Base-by-base conservation (phyloP, 1,140 invertebrate species). In the Pachyrhynchus sulphureomaculatus region DNA sequence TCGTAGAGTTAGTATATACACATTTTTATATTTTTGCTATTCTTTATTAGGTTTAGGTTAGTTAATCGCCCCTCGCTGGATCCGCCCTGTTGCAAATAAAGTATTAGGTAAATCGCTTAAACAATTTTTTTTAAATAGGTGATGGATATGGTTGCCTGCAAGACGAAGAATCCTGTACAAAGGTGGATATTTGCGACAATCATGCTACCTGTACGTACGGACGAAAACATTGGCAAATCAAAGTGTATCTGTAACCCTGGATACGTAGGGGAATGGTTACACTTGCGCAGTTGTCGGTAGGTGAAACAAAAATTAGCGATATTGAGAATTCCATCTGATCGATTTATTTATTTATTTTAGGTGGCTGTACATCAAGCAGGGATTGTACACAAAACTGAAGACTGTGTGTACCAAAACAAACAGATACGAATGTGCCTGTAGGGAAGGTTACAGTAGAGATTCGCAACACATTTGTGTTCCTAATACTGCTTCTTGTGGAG, bases 241-340 rank as follows among this genome's bases (percentile, higher is more conserved):
- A 83, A 83, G 41, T 96, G 94, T 75, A 80, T 88, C 13, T 96
- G 93, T 74, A 84, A 88, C 58, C 71, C 81, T 12, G 92, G 92
- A 52, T 96, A 85, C 74, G 81, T 84, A 45, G 92, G 92, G 44
- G 89, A n/a, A 93, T 73, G 93, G 92, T 36, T 83, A 81, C 45
- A 77, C 77, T 0, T 94, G 72, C 48, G 51, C 36, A 12, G 34
- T 58, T 10, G 41, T 48, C 45, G 48, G 66, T 68, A 54, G 13
- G 21, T 47, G 0, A 54, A 6, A 5, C 29, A 2, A 37, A 18
- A 18, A 37, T n/a, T n/a, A n/a, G n/a, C n/a, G 6, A 13, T 15
- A 37, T 1, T 1, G 17, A 2, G 1, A 3, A 15, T 5, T 6
- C 17, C n/a, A 37, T 37, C 3, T 8, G 3, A 20, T n/a, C n/a